Evolutionary conservation across 2,113 vertebrate genomes (phyloP).

Genomic region (Cnemophilus loriae): DNA sequence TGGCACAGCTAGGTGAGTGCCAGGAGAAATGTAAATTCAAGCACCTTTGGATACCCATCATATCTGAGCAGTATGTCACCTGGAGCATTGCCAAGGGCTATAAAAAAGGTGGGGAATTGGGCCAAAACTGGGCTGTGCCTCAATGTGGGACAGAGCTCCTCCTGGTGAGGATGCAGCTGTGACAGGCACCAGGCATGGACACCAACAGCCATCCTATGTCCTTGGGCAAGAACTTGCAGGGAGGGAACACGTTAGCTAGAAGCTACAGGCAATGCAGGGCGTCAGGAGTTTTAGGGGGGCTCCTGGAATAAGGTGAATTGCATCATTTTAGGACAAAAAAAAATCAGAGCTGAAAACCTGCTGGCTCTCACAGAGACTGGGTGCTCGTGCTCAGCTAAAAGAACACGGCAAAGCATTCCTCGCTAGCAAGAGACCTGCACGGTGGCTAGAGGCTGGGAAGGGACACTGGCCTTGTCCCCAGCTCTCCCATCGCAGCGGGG

Average conservation of each 20-base stretch:
- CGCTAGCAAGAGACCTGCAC: not conserved
- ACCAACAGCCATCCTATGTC: not conserved
- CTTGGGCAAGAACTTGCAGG: not conserved
- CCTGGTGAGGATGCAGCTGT: not conserved
- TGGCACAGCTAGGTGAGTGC: not conserved
- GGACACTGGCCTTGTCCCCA: not conserved
- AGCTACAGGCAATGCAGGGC: not conserved
- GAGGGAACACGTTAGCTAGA: rapidly evolving
- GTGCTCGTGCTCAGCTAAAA: not conserved
- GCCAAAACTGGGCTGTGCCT: not conserved
- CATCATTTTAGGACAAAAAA: rapidly evolving
- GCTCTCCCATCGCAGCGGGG: not conserved
- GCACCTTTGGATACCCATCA: not conserved
- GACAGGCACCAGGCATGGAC: not conserved
- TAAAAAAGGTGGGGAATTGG: not conserved
- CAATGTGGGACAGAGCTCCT: not conserved
- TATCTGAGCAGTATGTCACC: not conserved
- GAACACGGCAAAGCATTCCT: not conserved
- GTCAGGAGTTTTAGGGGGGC: rapidly evolving
- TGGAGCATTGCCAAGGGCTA: not conserved
- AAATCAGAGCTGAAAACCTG: not conserved
- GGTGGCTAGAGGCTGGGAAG: not conserved
- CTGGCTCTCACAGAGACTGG: not conserved
- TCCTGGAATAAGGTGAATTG: not conserved
- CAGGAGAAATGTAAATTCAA: not conserved